Conservation (phyloP, 2,797 vertebrate species). For the Peromyscus attwateri region DNA sequence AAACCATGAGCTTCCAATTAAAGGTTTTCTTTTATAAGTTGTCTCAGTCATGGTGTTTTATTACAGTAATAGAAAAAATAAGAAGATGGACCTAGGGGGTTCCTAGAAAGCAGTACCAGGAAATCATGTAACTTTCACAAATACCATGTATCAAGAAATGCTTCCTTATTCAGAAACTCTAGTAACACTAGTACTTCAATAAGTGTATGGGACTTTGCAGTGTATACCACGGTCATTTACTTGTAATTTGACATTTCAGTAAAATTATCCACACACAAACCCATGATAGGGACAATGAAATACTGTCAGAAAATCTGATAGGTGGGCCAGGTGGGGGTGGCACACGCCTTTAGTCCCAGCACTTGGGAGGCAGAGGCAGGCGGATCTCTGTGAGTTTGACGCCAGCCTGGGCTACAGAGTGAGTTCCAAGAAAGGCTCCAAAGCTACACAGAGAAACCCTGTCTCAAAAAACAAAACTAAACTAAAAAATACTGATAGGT, state of each 20-base stretch:
- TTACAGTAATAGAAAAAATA: neutral
- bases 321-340: neutral
- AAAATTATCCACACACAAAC: slow-evolving; percentile 76
- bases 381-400: too few species aligned
- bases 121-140: slow-evolving; percentile 37
- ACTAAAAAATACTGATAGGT: neutral
- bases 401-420: too few species aligned
- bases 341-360: too few species aligned
- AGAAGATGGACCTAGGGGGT: neutral
- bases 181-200: slow-evolving; percentile 54
- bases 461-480: too few species aligned
- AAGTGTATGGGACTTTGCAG: slow-evolving; percentile 73
- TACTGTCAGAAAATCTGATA: slow-evolving; percentile 39
- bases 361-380: too few species aligned
- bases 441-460: too few species aligned
- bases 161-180: slow-evolving; percentile 77
- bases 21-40: neutral
- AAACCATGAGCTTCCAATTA: neutral
- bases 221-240: slow-evolving; percentile 12
- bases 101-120: slow-evolving; percentile 89
- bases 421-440: too few species aligned
- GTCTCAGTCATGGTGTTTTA: neutral
- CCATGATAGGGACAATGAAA: neutral
- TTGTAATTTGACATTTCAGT: slow-evolving; percentile 78
- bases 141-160: slow-evolving; percentile 67